Conservation (phyloP, 2,797 vertebrate genomes). For the Enteromius mattozi region DNA sequence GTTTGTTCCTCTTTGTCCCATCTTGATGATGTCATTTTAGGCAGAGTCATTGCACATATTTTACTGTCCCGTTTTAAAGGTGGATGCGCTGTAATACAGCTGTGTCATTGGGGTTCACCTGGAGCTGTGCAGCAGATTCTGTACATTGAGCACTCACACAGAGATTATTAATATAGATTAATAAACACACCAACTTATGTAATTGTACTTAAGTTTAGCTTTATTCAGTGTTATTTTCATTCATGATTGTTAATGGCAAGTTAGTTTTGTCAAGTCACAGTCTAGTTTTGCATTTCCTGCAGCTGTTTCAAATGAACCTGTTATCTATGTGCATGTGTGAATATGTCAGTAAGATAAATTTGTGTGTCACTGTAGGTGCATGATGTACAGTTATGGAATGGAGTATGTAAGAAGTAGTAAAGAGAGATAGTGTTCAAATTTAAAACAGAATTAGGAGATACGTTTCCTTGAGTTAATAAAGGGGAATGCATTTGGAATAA, state of each 20-base stretch:
- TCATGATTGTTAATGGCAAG: not conserved
- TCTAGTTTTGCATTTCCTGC: slow-evolving; percentile 7
- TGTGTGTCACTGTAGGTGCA: slow-evolving; percentile 26
- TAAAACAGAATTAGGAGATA: not conserved
- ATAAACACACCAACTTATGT: not conserved
- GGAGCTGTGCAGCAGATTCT: not conserved
- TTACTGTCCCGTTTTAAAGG: not conserved
- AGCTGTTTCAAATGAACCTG: not conserved
- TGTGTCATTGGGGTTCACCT: slow-evolving; percentile 25
- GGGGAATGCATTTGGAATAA: not conserved
- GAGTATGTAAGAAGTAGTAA: not conserved
- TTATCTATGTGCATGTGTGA: slow-evolving; percentile 3
- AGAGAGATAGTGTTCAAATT: not conserved
- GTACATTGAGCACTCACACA: not conserved
- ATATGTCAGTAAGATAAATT: slow-evolving; percentile 63
- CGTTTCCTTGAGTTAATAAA: not conserved
- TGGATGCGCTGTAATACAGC: not conserved
- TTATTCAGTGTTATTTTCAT: not conserved
- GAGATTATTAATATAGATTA: not conserved
- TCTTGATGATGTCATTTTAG: slow-evolving; percentile 40
- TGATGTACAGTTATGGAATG: not conserved
- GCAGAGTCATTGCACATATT: slow-evolving; percentile 20
- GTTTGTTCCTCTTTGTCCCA: slow-evolving; percentile 15
- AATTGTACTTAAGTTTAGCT: not conserved
- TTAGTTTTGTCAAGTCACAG: not conserved